Conservation (phyloP, 2,888 invertebrate species). For the Abrostola triplasia region DNA sequence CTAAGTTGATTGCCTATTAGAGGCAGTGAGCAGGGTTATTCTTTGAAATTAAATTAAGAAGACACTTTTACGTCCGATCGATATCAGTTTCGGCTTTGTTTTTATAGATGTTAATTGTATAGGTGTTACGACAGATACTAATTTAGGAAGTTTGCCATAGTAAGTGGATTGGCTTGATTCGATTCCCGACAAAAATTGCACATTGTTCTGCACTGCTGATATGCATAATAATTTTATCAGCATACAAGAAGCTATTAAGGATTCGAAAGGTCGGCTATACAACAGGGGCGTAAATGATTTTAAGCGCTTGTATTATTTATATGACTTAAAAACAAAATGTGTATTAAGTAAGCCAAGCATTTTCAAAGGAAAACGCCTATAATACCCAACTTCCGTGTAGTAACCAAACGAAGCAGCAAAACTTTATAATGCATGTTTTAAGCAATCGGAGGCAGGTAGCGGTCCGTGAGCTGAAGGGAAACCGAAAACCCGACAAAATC, state of each 20-base stretch:
- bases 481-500: slow-evolving; percentile 64
- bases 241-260: no score
- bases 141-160: no score
- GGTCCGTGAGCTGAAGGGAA: slow-evolving; percentile 58
- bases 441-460: slow-evolving; percentile 57
- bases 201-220: no score
- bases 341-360: no score
- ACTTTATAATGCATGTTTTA: slow-evolving; percentile 70
- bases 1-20: slow-evolving; percentile 50
- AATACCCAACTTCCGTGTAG: slow-evolving; percentile 24
- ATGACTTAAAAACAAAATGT: no score
- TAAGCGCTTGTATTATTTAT: no score
- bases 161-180: no score
- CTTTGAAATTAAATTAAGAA: slow-evolving; percentile 34
- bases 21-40: slow-evolving; percentile 18
- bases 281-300: no score
- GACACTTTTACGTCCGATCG: background rate
- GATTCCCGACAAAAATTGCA: no score
- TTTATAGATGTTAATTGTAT: background rate
- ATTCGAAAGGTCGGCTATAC: no score
- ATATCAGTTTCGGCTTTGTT: background rate
- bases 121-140: no score
- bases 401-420: slow-evolving; percentile 50
- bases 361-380: slow-evolving; percentile 19
- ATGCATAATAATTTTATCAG: no score